phyloP scores from a whole-genome alignment of 2,797 vertebrate species.

The Fundulus diaphanus region DNA sequence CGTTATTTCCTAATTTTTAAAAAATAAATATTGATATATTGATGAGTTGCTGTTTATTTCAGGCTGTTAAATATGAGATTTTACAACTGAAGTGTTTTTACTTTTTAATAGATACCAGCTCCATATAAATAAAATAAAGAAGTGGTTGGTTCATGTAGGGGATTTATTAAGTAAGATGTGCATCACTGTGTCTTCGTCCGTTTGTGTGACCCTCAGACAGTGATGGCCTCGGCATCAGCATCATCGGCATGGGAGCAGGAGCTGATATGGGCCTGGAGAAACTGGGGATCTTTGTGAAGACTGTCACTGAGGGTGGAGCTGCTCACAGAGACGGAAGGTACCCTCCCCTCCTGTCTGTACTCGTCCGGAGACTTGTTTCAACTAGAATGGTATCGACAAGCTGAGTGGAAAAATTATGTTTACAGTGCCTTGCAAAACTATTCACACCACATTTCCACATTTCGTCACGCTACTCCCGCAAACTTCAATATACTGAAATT shows the following conservation, averaged over 20 bases:
- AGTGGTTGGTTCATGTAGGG: too few relatives aligned
- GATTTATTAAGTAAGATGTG: not conserved
- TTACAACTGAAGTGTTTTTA: not conserved
- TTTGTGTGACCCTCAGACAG: conserved; percentile 79
- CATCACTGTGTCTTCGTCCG: not conserved
- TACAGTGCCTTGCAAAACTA: not conserved
- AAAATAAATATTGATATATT: too few relatives aligned
- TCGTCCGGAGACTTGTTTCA: not conserved
- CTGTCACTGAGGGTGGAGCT: conserved; percentile 93
- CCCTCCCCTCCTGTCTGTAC: not conserved
- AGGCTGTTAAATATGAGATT: too few relatives aligned
- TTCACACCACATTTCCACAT: not conserved
- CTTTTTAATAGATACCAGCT: not conserved
- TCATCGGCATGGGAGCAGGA: conserved; percentile 97
- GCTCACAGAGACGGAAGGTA: conserved; percentile 94
- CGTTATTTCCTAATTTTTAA: not conserved
- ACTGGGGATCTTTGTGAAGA: conserved; percentile 97
- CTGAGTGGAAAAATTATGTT: not conserved
- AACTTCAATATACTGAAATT: not conserved
- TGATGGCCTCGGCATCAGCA: conserved; percentile 95
- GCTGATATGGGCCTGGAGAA: conserved; percentile 98
- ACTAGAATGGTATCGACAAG: not conserved
- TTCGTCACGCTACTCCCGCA: not conserved
- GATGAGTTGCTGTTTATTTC: too few relatives aligned
- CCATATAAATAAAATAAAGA: not conserved